Conservation (phyloP, 2,888 invertebrate genomes). For the Melieria picta region DNA sequence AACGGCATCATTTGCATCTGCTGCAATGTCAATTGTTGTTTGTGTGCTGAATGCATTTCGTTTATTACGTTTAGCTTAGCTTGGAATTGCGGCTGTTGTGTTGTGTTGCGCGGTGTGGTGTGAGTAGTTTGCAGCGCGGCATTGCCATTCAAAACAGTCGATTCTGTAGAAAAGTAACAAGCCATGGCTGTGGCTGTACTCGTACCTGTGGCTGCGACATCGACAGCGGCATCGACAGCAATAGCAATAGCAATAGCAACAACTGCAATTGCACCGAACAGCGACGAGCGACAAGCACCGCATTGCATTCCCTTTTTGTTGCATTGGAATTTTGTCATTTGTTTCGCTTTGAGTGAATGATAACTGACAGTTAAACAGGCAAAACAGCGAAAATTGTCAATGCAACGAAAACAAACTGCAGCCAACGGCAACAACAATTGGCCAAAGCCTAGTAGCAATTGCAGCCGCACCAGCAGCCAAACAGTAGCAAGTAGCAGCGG, state of each 20-base stretch:
- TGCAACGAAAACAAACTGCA: slow-evolving; percentile 25
- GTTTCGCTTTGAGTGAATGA: slow-evolving; percentile 53
- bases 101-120: too few species aligned
- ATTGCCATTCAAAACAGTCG: too few species aligned
- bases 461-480: not conserved
- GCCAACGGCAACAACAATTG: slow-evolving; percentile 11
- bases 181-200: not conserved
- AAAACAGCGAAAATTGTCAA: slow-evolving; percentile 43
- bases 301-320: slow-evolving; percentile 9
- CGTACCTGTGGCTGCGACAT: not conserved
- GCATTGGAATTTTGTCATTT: slow-evolving; percentile 22
- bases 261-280: slow-evolving; percentile 11
- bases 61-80: slow-evolving; percentile 1
- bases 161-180: not conserved
- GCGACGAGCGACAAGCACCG: slow-evolving; percentile 2
- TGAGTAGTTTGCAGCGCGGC: too few species aligned
- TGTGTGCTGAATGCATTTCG: not conserved
- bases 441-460: not conserved
- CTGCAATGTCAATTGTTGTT: slow-evolving; percentile 19
- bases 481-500: slow-evolving; percentile 9
- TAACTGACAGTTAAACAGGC: slow-evolving; percentile 57
- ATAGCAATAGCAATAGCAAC: not conserved
- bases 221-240: slow-evolving; percentile 1
- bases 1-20: slow-evolving; percentile 36
- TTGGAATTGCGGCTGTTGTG: too few species aligned